A percentile compares a stretch with the other conserved stretches of the same genome.
These are phyloP conservation scores for Heliconius hortense DNA, from an alignment of 2,888 invertebrate genomes.

Conservation along the genomic window DNA sequence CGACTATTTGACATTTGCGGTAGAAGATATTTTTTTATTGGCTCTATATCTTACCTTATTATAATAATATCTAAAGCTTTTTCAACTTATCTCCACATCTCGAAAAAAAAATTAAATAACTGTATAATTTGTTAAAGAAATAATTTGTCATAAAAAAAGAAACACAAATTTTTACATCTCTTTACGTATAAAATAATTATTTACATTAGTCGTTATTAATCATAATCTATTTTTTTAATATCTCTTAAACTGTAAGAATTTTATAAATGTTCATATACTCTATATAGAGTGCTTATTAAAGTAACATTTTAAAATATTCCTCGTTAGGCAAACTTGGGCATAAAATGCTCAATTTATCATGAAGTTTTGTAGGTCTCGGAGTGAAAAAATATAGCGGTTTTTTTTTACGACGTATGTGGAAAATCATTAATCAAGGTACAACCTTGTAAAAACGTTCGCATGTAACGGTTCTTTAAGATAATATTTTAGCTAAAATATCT, in stretches of 20 bases:
- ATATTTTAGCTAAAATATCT: conserved; percentile 17
- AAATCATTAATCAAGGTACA: conserved; percentile 40
- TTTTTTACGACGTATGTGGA: conserved; percentile 36
- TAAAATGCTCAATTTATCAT: conserved; percentile 39
- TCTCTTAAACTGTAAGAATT: not conserved
- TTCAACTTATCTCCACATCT: no score
- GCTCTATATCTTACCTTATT: no score
- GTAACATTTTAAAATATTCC: conserved; percentile 17
- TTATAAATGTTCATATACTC: not conserved
- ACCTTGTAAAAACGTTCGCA: conserved; percentile 37
- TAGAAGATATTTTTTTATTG: no score
- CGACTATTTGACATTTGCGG: no score
- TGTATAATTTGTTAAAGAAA: no score
- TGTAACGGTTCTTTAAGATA: conserved; percentile 10
- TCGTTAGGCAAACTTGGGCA: conserved; percentile 34
- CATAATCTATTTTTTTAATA: not conserved
- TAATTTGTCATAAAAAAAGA: no score
- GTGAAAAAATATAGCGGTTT: conserved; percentile 32
- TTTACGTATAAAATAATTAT: no score
- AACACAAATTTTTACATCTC: no score
- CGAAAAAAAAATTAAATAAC: no score
- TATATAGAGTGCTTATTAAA: conserved; percentile 17
- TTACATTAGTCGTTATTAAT: no score
- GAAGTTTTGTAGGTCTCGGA: conserved; percentile 36
- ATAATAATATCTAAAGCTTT: no score